Evolutionary conservation across 2,113 vertebrate genomes (phyloP), one percentile per base, ranked within the genome.

Genomic region (Crotalus helleri): DNA sequence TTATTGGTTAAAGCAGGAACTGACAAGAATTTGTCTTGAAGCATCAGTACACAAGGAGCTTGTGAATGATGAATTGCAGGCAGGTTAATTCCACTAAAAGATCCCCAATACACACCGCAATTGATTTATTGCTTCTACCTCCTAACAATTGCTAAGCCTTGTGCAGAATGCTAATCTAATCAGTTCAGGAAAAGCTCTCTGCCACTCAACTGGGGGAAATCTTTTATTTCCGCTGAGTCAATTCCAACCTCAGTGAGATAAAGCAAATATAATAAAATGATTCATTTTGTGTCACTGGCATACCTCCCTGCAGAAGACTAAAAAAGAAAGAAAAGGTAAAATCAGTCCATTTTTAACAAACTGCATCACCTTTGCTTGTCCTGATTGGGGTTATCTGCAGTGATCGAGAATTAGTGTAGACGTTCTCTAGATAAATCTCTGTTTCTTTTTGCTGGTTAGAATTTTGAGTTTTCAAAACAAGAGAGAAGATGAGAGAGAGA

Each of bases 11-110:
- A 93, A 92, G 91, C 87, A 96, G 12, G 44, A 91, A 92, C 89
- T 58, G 39, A 93, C 92, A 96, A 93, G 93, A 94, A 90, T 94
- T 92, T 96, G 93, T 87, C 96, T 94, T 96, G 95, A 96, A 97
- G 93, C 96, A 97, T 92, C 95, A 94, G 93, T 94, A 96, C 87
- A 94, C 85, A 55, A 21, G 90, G 88, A 96, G 89, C 85, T 93
- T 24, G 3, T 39, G 95, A 91, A 92, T 96, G 95, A 97, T 94
- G 85, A 95, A 97, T 91, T 95, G 58, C 94, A 90, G 81, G 93
- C 91, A 94, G 15, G 3, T 91, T 95, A 97, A 29, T 94, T 96
- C 29, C 55, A 92, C 89, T 94, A 96, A 96, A 94, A 96, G 88
- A 92, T 96, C 61, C 91, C 93, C 94, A 94, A 96, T 95, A 89